phyloP scores from a whole-genome alignment of 2,797 vertebrate genomes.

The Galago senegalensis region DNA sequence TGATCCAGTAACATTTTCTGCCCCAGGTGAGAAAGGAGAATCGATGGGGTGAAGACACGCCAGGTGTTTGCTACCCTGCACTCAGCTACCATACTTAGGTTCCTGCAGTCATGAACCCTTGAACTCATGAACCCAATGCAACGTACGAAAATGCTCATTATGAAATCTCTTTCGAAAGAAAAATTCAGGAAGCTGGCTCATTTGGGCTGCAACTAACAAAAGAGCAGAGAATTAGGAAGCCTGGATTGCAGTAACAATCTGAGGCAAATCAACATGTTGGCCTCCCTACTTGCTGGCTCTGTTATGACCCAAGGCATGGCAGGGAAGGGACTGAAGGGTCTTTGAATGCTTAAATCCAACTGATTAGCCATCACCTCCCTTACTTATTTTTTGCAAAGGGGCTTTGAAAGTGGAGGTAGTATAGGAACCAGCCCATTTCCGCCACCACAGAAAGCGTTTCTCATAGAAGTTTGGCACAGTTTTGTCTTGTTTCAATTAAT shows the following conservation, averaged over 20 bases:
- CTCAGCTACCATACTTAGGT: neutral
- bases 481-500: slow-evolving; percentile 31
- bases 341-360: neutral
- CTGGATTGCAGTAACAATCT: neutral
- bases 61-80: neutral
- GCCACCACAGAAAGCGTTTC: neutral
- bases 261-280: neutral
- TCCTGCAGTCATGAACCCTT: neutral
- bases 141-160: neutral
- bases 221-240: neutral
- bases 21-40: neutral
- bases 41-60: fast-evolving
- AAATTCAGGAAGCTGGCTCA: slow-evolving; percentile 30
- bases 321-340: neutral
- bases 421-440: neutral
- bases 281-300: neutral
- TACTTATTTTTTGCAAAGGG: too few species aligned
- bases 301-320: neutral
- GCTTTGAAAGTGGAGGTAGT: neutral
- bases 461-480: neutral
- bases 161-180: slow-evolving; percentile 45
- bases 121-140: neutral
- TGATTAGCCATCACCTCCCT: too few species aligned
- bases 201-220: neutral
- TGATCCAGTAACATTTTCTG: neutral